Evolutionary conservation across 2,797 vertebrate species (phyloP).

Genomic region (Arrhamphus sclerolepis): DNA sequence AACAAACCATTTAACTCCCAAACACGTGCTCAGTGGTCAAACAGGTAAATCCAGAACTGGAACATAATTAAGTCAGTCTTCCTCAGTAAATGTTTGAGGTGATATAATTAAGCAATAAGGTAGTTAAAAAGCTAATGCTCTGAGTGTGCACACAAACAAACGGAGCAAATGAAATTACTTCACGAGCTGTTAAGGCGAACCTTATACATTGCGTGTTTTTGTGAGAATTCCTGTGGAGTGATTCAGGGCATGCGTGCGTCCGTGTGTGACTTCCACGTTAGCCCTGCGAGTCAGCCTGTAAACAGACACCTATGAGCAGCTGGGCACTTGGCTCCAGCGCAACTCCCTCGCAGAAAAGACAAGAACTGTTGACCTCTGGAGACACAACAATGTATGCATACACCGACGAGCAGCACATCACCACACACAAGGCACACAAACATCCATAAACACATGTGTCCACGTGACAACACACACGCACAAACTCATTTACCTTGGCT

Average conservation of each 20-base stretch:
- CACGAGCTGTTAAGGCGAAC: conserved; percentile 18
- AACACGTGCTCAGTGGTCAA: conserved; percentile 26
- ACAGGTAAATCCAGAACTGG: conserved; percentile 50
- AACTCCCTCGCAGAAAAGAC: conserved; percentile 74
- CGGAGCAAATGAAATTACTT: conserved; percentile 41
- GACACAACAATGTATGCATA: conserved; percentile 62
- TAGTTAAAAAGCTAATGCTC: conserved; percentile 35
- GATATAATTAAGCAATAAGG: conserved; percentile 53
- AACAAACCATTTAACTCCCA: conserved; percentile 6
- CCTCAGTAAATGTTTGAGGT: conserved; percentile 50
- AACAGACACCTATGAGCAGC: conserved; percentile 87
- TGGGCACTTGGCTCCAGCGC: conserved; percentile 87
- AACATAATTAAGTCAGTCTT: conserved; percentile 35
- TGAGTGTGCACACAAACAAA: conserved; percentile 35
- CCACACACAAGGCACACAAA: conserved; percentile 64
- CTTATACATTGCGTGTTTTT: conserved; percentile 30
- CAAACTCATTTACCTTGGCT: conserved; percentile 74
- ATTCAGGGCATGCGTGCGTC: conserved; percentile 22
- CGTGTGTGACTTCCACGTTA: conserved; percentile 43
- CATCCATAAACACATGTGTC: conserved; percentile 70
- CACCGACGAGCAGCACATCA: conserved; percentile 65
- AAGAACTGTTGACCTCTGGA: conserved; percentile 81
- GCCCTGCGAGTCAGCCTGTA: conserved; percentile 66
- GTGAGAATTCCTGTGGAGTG: conserved; percentile 24
- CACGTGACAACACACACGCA: conserved; percentile 59